Conservation (phyloP, 2,113 vertebrate genomes). For the Pterocles burchelli region DNA sequence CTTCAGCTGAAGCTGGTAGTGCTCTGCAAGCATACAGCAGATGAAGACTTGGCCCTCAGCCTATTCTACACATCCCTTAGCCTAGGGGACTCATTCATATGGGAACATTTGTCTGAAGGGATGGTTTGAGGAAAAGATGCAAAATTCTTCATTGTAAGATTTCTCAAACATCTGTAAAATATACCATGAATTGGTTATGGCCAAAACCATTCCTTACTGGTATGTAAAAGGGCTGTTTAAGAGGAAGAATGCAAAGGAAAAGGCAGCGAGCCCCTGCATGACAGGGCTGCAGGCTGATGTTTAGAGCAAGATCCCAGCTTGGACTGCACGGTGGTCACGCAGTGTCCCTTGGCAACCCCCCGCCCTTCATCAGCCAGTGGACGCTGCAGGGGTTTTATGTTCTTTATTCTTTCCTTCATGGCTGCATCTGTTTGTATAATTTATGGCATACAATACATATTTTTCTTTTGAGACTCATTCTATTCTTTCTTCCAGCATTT, state of each 20-base stretch:
- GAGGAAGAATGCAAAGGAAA: not conserved
- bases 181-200: not conserved
- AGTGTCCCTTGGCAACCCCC: not conserved
- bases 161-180: not conserved
- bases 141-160: not conserved
- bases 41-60: not conserved
- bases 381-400: not conserved
- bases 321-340: not conserved
- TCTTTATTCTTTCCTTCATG: not conserved
- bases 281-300: not conserved
- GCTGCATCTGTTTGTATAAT: conserved; percentile 41
- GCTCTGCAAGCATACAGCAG: not conserved
- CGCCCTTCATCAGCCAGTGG: not conserved
- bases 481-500: not conserved
- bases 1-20: not conserved
- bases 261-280: not conserved
- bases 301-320: not conserved
- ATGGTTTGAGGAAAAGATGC: not conserved
- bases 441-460: conserved; percentile 5
- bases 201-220: not conserved
- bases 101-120: not conserved
- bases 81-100: not conserved
- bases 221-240: not conserved
- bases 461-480: not conserved
- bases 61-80: not conserved